A percentile compares a stretch with the other conserved stretches of the same genome.
phyloP scores from a whole-genome alignment of 2,797 vertebrate genomes.

The Lithobates pipiens region DNA sequence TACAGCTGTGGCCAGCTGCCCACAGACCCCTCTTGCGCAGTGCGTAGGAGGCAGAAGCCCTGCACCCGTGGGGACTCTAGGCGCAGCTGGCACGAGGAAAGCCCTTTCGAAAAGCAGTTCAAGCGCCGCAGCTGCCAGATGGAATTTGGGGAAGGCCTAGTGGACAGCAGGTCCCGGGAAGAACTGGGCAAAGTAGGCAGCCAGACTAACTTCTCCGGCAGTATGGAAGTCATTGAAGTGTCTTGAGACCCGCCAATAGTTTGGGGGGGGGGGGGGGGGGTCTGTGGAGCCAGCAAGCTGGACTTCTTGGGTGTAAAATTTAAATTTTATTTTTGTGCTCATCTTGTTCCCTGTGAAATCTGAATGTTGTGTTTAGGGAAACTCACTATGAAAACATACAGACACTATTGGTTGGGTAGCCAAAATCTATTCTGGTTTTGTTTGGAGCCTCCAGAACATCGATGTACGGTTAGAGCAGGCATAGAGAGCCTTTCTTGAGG shows the following conservation, averaged over 20 bases:
- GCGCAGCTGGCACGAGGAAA: slow-evolving; percentile 96
- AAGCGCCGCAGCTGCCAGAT: slow-evolving; percentile 96
- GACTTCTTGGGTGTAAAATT: slow-evolving; percentile 29
- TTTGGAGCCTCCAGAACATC: neutral
- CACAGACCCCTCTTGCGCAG: slow-evolving; percentile 76
- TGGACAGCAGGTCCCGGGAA: slow-evolving; percentile 83
- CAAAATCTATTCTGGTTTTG: neutral
- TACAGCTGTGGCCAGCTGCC: slow-evolving; percentile 85
- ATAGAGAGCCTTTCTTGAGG: neutral
- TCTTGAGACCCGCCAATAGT: slow-evolving; percentile 79
- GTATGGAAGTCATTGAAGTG: slow-evolving; percentile 96
- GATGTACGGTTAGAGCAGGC: neutral
- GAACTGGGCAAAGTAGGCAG: slow-evolving; percentile 86
- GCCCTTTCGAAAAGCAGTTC: slow-evolving; percentile 96
- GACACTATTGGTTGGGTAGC: neutral
- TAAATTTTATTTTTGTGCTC: slow-evolving; percentile 21
- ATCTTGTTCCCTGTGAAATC: slow-evolving; percentile 74
- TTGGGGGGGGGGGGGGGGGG: neutral
- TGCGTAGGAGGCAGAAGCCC: slow-evolving; percentile 82
- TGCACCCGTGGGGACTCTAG: slow-evolving; percentile 84
- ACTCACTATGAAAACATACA: neutral
- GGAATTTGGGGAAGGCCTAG: slow-evolving; percentile 89
- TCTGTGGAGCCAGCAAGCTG: slow-evolving; percentile 18
- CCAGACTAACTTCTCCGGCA: slow-evolving; percentile 91
- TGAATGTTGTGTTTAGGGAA: slow-evolving; percentile 65